A percentile compares a stretch with the other conserved stretches of the same genome.
These are phyloP conservation scores for Nesoenas mayeri DNA, from an alignment of 2,113 vertebrate species.

Conservation along the genomic window DNA sequence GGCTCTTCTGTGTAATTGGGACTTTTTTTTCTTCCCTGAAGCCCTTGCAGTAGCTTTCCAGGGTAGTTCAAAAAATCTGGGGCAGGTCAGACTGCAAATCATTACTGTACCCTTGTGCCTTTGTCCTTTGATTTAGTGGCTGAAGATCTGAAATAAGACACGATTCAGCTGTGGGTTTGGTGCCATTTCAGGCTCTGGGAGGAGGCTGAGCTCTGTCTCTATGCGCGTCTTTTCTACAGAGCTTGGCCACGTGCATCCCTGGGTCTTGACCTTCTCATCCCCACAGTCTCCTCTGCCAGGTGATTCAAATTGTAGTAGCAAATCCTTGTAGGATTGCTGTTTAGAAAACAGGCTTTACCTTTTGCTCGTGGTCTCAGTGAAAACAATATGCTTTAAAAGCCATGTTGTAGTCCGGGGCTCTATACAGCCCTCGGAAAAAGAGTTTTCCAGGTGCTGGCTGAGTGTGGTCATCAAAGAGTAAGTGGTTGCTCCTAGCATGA, in stretches of 20 bases:
- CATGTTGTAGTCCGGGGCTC: neutral
- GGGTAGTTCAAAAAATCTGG: neutral
- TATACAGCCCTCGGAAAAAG: neutral
- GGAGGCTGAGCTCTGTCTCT: neutral
- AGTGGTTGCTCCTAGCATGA: neutral
- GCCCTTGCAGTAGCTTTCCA: neutral
- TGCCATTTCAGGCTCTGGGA: neutral
- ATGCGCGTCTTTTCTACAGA: neutral
- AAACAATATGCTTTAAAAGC: neutral
- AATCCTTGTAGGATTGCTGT: neutral
- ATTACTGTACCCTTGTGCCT: neutral
- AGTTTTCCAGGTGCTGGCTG: neutral
- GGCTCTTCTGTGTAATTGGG: neutral
- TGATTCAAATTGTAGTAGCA: neutral
- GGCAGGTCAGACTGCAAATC: neutral
- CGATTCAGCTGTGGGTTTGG: neutral
- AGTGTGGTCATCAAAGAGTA: neutral
- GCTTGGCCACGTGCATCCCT: neutral
- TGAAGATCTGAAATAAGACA: neutral
- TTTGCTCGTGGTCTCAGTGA: neutral
- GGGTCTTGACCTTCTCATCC: neutral
- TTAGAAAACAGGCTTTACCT: neutral
- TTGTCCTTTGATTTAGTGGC: neutral
- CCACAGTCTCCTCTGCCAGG: neutral
- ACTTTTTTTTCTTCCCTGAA: neutral